Conservation (phyloP, 2,113 vertebrate species). For the Castor canadensis region DNA sequence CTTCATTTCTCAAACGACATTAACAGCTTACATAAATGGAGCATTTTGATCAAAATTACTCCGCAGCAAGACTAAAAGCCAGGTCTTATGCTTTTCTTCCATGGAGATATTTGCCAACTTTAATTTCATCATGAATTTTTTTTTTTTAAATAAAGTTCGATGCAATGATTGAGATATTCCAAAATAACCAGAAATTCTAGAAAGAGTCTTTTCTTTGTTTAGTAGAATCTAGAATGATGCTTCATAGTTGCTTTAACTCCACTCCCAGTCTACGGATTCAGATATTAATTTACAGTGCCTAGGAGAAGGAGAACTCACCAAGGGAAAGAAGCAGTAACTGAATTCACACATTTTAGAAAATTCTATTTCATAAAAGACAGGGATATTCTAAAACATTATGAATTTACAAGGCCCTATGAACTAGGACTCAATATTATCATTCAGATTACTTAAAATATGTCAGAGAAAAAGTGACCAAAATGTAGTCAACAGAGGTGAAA, state of each 20-base stretch:
- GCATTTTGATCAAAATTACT: neutral
- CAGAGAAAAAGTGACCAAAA: neutral
- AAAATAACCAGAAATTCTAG: neutral
- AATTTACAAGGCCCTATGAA: neutral
- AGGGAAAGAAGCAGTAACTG: too few relatives aligned
- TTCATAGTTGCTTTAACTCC: neutral
- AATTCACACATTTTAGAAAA: neutral
- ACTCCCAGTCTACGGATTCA: neutral
- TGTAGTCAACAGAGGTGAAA: neutral
- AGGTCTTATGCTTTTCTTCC: neutral
- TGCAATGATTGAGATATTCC: neutral
- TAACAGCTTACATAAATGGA: neutral
- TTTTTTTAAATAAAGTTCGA: conserved; percentile 23
- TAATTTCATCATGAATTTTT: neutral
- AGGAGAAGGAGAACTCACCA: too few relatives aligned
- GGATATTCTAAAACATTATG: neutral
- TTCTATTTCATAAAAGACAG: neutral
- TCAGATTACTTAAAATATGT: neutral
- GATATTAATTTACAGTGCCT: neutral
- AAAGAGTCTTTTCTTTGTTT: neutral
- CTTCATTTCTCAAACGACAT: conserved; percentile 5
- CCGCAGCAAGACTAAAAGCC: neutral
- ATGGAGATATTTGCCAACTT: neutral
- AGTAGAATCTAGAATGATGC: neutral
- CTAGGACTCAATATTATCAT: neutral